Base-by-base conservation (phyloP, 2,797 vertebrate genomes). In the Syngnathus rostellatus region DNA sequence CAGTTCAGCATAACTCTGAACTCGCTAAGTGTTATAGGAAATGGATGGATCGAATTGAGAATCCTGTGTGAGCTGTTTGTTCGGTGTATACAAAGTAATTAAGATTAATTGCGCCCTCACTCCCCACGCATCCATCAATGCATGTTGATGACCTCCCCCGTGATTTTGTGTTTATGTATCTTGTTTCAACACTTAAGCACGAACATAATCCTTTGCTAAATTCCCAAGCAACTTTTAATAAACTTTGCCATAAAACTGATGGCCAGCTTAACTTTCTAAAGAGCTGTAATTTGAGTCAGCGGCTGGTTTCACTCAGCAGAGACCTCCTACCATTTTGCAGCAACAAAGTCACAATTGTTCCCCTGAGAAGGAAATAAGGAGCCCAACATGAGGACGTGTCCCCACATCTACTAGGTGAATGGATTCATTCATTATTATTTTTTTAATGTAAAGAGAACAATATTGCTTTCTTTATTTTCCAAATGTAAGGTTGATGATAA, bases 261-360 rank as follows among this genome's bases (percentile, higher is more conserved):
- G 55, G 7, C 9, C 9, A 10, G 1, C 50, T 53, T 9, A 38
- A 58, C 59, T 23, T 61, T 62, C 2, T 45, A 25, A 58, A 57
- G 12, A 19, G 14, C 21, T 61, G 86, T 75, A 78, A 80, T 62
- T 17, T 64, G 79, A 86, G 67, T 75, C 21, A 0, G 25, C 64
- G 72, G 78, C 43, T 63, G 69, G 25, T 62, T 79, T 68, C 67
- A 51, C 63, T 21, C 1, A 62, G 70, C 61, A 65, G 73, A 79
- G 37, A 64, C 75, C 78, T 74, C 68, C 73, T 83, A 80, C 81
- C 80, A 75, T 63, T 45, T 55, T 68, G 0, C 19, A 12, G 0
- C 39, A 1, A 84, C 84, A 84, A 68, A 73, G 80, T 63, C 2
- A 0, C 5, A 60, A 59, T 69, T 86, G 80, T 86, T 84, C 51